phyloP scores from a whole-genome alignment of 2,888 invertebrate genomes.

The Tolmerus cingulatus region DNA sequence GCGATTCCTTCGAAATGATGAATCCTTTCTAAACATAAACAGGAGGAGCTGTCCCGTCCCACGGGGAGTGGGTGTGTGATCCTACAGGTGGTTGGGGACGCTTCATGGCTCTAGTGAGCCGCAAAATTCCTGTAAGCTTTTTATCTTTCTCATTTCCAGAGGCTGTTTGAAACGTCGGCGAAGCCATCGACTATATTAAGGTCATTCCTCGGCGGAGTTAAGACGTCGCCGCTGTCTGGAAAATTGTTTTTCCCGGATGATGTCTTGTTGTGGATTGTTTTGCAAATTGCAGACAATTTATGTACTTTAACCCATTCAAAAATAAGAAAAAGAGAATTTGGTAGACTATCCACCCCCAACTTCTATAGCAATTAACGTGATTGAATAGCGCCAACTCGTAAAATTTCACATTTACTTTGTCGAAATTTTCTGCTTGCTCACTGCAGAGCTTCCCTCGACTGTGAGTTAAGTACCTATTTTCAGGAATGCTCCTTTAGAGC shows the following conservation, averaged over 20 bases:
- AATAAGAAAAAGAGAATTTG: background rate
- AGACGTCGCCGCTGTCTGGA: background rate
- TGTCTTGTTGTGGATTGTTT: background rate
- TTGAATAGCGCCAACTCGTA: background rate
- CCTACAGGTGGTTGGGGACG: background rate
- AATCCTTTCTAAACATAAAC: background rate
- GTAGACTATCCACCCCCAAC: background rate
- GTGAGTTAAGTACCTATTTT: background rate
- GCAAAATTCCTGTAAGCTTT: background rate
- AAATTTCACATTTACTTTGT: background rate
- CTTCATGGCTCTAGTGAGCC: background rate
- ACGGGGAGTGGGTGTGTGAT: background rate
- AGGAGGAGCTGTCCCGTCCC: background rate
- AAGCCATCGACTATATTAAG: background rate
- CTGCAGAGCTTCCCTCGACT: background rate
- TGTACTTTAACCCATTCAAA: background rate
- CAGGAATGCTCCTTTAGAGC: background rate
- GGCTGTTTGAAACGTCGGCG: background rate
- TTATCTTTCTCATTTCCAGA: background rate
- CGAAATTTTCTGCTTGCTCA: background rate
- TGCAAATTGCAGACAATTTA: background rate
- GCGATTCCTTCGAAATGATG: background rate
- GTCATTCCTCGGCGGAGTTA: background rate
- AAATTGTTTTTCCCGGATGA: background rate
- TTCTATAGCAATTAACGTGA: background rate